Base-by-base conservation (phyloP, 2,113 vertebrate species). In the Ptychochromis oligacanthus region DNA sequence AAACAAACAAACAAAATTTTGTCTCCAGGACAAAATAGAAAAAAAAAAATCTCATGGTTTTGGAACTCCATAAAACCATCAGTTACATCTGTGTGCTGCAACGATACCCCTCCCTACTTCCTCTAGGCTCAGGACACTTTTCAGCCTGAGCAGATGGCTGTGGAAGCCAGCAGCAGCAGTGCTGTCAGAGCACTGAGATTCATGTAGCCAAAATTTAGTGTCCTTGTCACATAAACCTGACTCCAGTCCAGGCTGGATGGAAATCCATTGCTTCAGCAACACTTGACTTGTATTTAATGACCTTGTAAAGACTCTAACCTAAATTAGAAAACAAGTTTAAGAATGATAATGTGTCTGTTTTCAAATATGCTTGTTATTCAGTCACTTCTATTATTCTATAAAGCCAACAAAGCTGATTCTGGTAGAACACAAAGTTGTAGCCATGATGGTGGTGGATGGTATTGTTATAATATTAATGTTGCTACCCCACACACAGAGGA, bases 281-380 rank as follows among this genome's bases (percentile, higher is more conserved):
- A 52, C 67, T 52, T 72, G 67, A 52, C 52, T 31, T 52, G 67
- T 14, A 72, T 72, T 72, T 72, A 72, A 72, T 52, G 26, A 31
- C 67, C 17, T n/a, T 52, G 46, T 52, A 72, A 52, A 72, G 46
- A 52, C 65, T 52, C 43, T 4, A 31, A 52, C 0, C 46, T 72
- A 52, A 2, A 72, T 52, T 52, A 31, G 46, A 72, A 72, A n/a
- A 24, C 24, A 0, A 52, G 65, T 72, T 9, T 72, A 72, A n/a
- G 65, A 72, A 70, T 20, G 24, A 28, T 20, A 28, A 22, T 2
- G 64, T 67, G 14, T 70, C 40, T 65, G 9, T 49, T 12, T 0
- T 22, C 26, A 49, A 70, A 72, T 43, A n/a, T 72, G 65, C 24
- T 72, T 31, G 6, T 72, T 18, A 52, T 7, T 17, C 7, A 24